A percentile compares a stretch with the other conserved stretches of the same genome.
These are phyloP conservation scores for Calameuta filiformis DNA, from an alignment of 2,888 invertebrate species.

Conservation along the genomic window DNA sequence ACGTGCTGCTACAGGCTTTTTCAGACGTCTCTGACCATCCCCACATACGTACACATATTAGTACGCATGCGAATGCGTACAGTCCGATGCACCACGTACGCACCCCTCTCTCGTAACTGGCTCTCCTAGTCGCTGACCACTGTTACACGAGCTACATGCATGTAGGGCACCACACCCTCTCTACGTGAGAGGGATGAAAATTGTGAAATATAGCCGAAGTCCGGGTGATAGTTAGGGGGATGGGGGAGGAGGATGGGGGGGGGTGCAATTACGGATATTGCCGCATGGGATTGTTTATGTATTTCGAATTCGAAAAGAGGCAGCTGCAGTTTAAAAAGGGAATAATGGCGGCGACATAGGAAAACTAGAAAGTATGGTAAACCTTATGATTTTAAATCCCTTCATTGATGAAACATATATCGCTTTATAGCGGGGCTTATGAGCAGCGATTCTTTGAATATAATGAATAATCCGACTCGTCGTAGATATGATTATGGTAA, in stretches of 20 bases:
- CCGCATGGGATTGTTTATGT: not conserved
- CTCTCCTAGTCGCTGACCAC: not conserved
- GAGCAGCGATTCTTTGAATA: not conserved
- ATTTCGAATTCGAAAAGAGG: not conserved
- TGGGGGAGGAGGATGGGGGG: not conserved
- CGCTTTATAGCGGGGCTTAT: not conserved
- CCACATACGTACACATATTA: not conserved
- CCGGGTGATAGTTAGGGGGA: not conserved
- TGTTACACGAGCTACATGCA: not conserved
- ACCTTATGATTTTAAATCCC: not conserved
- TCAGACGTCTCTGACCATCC: not conserved
- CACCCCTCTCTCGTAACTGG: not conserved
- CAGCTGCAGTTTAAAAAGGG: not conserved
- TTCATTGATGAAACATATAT: not conserved
- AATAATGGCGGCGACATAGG: not conserved
- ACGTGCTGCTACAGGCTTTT: not conserved
- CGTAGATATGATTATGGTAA: not conserved
- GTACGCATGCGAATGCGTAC: not conserved
- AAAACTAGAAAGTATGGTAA: not conserved
- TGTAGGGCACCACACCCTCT: not conserved
- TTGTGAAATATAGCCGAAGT: slow-evolving; percentile 44
- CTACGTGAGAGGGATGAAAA: slow-evolving; percentile 28
- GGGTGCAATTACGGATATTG: not conserved
- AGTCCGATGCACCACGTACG: not conserved
- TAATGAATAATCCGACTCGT: not conserved